Base-by-base conservation (phyloP, 2,113 vertebrate species). In the Vidua chalybeata region DNA sequence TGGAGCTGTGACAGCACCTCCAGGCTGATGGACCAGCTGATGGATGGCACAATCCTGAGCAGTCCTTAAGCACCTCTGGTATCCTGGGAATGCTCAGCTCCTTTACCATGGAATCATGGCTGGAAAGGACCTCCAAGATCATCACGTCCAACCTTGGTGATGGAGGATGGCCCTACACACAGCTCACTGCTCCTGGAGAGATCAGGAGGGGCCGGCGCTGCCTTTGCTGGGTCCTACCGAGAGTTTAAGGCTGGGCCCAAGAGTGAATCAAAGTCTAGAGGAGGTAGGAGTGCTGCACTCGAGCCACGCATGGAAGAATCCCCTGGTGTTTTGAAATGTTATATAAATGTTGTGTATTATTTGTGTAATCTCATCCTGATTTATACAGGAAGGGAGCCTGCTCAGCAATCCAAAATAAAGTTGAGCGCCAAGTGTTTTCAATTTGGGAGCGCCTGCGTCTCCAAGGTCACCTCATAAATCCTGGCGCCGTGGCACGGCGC, bases 401-500 rank as follows among this genome's bases (percentile, higher is more conserved):
- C 80, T 64, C 54, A 10, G 59, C 86, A 73, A 78, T 77, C 75
- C 83, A 49, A 74, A 87, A 58, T 69, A 77, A 94, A 94, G 62
- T 90, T 92, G 88, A 88, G 78, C 55, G 35, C 68, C 48, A 30
- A 87, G 81, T 75, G 87, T 84, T 96, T 95, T 95, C 93, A 77
- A 77, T 96, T 84, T 62, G 80, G 77, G 78, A 95, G 74, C 69
- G 68, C 94, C 87, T 45, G 43, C 84, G 89, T 94, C 93, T 87
- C 92, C 96, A 97, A 97, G 96, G 97, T 98, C 97, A 96, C 96
- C 97, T 81, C 95, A 88, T 94, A 86, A 56, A 84, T 94, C 96
- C 97, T 39, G 94, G 91, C 79, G 62, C 87, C 22, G 93, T 91
- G 93, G 96, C 90, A 63, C 8, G 18, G 94, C 2, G 6, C 90